phyloP scores from a whole-genome alignment of 2,113 vertebrate genomes.

The Tragelaphus strepsiceros region DNA sequence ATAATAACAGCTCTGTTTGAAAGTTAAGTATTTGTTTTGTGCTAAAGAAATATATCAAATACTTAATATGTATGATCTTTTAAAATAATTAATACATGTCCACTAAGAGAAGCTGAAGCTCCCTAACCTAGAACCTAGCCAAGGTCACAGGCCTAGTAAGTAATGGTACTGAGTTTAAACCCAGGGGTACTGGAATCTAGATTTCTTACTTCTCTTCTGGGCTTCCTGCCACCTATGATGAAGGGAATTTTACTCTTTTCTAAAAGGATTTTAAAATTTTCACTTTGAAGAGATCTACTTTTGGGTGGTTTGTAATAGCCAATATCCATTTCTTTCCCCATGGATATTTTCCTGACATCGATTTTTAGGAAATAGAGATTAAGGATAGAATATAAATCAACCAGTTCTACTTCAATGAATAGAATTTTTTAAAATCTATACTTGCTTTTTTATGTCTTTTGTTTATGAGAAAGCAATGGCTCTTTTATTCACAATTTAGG shows the following conservation, averaged over 20 bases:
- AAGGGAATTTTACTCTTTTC: not conserved
- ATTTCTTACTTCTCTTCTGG: not conserved
- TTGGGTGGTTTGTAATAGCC: not conserved
- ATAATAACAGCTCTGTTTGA: not conserved
- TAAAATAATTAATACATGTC: not conserved
- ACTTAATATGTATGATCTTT: not conserved
- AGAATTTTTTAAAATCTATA: not conserved
- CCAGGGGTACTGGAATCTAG: not conserved
- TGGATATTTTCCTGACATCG: slow-evolving; percentile 5
- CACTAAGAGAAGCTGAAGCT: not conserved
- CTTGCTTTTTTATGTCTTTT: slow-evolving; percentile 15
- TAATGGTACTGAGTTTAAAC: not conserved
- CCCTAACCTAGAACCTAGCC: not conserved
- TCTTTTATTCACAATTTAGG: slow-evolving; percentile 39
- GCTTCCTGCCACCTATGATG: not conserved
- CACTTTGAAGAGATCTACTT: not conserved
- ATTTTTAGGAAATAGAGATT: slow-evolving; percentile 35
- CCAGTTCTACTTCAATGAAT: not conserved
- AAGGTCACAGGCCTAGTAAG: not conserved
- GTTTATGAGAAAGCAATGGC: slow-evolving; percentile 31
- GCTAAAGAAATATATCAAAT: not conserved
- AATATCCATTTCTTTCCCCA: slow-evolving; percentile 5
- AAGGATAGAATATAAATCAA: slow-evolving; percentile 39
- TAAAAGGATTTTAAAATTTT: slow-evolving; percentile 22
- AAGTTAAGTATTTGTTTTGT: not conserved